Evolutionary conservation across 2,113 vertebrate genomes (phyloP), one percentile per base, ranked within the genome.

Genomic region (Strix uralensis): DNA sequence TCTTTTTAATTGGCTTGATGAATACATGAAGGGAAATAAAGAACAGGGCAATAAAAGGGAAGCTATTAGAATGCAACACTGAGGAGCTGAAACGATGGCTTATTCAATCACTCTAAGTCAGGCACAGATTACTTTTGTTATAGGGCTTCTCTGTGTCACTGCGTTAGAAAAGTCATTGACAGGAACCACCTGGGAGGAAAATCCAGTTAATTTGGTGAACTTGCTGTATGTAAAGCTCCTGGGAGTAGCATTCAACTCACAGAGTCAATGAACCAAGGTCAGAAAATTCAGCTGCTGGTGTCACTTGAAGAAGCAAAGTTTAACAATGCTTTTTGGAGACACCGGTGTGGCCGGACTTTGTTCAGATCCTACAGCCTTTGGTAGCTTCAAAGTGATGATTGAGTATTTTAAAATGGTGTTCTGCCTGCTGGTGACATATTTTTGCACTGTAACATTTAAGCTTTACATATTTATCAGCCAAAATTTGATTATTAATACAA

Each of bases 281-380:
- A 89, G 51, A 92, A 94, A 96, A 89, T 67, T 94, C 83, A 86
- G 63, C 54, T 88, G 52, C 66, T 77, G 49, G 20, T 88, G 72
- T 66, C 27, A 92, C 81, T 94, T 94, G 83, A 95, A 96, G 88
- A 71, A 84, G 29, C 42, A 74, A 66, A 86, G 49, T 86, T 92
- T 66, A 91, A 58, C 73, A 88, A 88, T 55, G 47, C 59, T 77
- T 81, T 74, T 73, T 84, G 55, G 94, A 62, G 69, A 74, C 22
- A 88, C 51, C 26, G 42, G 51, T 70, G 51, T 81, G 91, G 82
- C 51, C 1, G 5, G 54, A 61, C n/a, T 81, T 84, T 44, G 69
- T 78, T 63, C 72, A 49, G 63, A 51, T 84, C n/a, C 59, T 67
- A 88, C 34, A 70, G 80, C 72, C 36, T 96, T 62, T 86, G 11